Conservation (phyloP, 2,888 invertebrate genomes). For the Barypeithes pellucidus region DNA sequence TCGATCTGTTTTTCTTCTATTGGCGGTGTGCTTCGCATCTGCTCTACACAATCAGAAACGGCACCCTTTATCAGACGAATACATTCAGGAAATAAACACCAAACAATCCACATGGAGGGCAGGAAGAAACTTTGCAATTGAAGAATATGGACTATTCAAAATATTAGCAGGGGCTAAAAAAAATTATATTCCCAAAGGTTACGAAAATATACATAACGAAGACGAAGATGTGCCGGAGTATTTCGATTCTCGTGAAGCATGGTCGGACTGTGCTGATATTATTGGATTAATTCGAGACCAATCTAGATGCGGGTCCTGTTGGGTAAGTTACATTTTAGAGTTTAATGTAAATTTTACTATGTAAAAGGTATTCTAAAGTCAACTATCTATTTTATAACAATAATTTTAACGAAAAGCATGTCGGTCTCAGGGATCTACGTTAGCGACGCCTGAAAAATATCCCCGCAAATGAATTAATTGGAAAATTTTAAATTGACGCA, state of each 20-base stretch:
- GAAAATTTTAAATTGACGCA: too few species aligned
- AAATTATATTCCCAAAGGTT: not conserved
- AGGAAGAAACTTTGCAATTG: constrained; percentile 1
- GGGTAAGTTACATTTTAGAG: too few species aligned
- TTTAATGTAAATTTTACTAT: too few species aligned
- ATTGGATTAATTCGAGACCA: constrained; percentile 85
- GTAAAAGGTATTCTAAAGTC: too few species aligned
- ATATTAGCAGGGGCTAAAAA: not conserved
- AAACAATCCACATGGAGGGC: constrained; percentile 12
- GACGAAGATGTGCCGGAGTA: constrained; percentile 73
- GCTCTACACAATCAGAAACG: not conserved
- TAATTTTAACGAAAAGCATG: too few species aligned
- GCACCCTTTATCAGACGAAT: constrained; percentile 9
- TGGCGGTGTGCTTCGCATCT: not conserved
- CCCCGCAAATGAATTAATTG: too few species aligned
- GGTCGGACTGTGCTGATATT: constrained; percentile 85
- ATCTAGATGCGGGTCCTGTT: too few species aligned
- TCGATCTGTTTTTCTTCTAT: not conserved
- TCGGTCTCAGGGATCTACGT: too few species aligned
- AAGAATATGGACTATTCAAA: not conserved
- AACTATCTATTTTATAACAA: too few species aligned
- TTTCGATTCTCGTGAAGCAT: constrained; percentile 84
- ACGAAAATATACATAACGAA: constrained; percentile 10
- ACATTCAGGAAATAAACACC: not conserved
- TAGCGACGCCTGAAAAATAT: too few species aligned